Evolutionary conservation across 2,888 invertebrate genomes (phyloP), one percentile per base, ranked within the genome.

Genomic region (Drosophila mulleri): DNA sequence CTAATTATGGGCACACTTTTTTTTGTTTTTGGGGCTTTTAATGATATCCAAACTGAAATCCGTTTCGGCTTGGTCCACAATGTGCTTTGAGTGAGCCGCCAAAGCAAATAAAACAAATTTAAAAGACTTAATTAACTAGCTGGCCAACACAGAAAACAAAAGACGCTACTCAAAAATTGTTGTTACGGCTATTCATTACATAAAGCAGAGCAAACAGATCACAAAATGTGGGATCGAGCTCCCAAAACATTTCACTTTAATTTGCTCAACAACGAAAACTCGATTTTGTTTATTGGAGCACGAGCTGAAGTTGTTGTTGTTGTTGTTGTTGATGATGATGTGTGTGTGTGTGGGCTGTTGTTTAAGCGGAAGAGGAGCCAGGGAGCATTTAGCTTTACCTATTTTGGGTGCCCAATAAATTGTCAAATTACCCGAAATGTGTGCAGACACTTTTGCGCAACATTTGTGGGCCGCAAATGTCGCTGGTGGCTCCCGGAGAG

Each of bases 111-210:
- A 58, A 68, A 84, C 58, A 72, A 71, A 68, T 48, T 70, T 53
- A 75, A 87, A 74, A 79, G 82, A 79, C 88, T 82, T 84, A 63
- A 88, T 83, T 88, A 87, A 73, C 64, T 47, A 60, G 42, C 48
- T 63, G 52, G 47, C 32, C 48, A 32, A 29, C 8, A n/a, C 26
- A 1, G 26, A 67, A 69, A 57, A 65, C 57, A 68, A 71, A 71
- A 72, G 71, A 68, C 59, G 61, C 54, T 67, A 41, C 62, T 63
- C 62, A 67, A 67, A 69, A 37, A 56, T 61, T 23, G 26, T 67
- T 56, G 72, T 70, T 83, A 72, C 50, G 68, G 62, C 58, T 60
- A 50, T 71, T 26, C 41, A 66, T 88, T 83, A 83, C 64, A 83
- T 88, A 88, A 88, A 63, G 44, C 61, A 47, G 53, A 78, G 62